Conservation (phyloP, 2,113 vertebrate species). For the Sphyrna mokarran region DNA sequence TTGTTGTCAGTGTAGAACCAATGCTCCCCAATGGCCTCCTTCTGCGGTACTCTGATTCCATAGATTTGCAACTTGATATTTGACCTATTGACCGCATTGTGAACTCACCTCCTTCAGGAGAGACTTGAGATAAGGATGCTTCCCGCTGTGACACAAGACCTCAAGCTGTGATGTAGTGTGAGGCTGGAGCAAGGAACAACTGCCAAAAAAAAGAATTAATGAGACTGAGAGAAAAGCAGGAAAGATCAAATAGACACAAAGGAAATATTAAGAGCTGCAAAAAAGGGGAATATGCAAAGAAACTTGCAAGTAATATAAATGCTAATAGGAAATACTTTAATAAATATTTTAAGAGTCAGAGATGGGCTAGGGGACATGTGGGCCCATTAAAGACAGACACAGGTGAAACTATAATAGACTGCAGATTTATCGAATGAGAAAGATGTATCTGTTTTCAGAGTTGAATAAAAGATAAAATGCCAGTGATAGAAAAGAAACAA, state of each 20-base stretch:
- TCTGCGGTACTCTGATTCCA: too few species aligned
- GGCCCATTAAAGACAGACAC: neutral
- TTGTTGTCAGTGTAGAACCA: too few species aligned
- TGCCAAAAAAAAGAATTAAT: neutral
- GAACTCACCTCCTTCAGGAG: too few species aligned
- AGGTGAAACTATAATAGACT: neutral
- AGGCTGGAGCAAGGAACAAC: neutral
- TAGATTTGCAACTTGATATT: too few species aligned
- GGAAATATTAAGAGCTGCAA: neutral
- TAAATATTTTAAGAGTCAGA: neutral
- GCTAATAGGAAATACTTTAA: neutral
- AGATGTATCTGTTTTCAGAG: neutral
- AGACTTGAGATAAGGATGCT: too few species aligned
- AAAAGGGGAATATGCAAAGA: neutral
- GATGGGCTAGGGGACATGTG: neutral
- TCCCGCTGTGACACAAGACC: too few species aligned
- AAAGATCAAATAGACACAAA: neutral
- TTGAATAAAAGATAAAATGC: neutral
- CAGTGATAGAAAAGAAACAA: neutral
- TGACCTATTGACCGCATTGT: too few species aligned
- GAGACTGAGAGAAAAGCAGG: neutral
- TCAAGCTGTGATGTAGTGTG: neutral
- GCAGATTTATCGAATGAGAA: neutral
- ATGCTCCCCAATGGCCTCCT: too few species aligned
- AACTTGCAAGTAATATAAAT: neutral